Conservation (phyloP, 1,140 invertebrate genomes). For the Rhynchophorus ferrugineus region DNA sequence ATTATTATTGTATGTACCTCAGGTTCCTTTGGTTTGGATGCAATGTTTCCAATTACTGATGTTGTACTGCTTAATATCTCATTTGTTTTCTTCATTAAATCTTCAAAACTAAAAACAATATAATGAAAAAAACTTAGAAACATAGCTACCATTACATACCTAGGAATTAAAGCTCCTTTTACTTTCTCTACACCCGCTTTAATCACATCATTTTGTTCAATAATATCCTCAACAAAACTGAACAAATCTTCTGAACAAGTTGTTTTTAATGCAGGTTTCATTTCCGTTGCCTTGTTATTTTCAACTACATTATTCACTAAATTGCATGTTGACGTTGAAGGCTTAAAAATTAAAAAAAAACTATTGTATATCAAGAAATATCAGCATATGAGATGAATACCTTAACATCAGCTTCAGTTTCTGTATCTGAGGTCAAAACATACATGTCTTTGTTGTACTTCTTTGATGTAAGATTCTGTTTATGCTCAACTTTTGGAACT, state of each 20-base stretch:
- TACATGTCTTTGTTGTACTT: not conserved
- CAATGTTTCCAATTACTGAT: conserved; percentile 11
- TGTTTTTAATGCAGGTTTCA: too few species aligned
- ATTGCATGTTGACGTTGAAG: not conserved
- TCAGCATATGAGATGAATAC: not conserved
- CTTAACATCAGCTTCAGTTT: not conserved
- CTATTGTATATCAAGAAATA: not conserved
- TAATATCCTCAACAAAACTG: conserved; percentile 8
- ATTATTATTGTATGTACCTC: conserved; percentile 5
- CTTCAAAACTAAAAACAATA: conserved; percentile 15
- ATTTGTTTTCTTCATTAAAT: conserved; percentile 19
- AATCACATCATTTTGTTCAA: not conserved
- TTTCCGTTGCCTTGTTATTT: too few species aligned
- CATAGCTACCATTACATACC: not conserved
- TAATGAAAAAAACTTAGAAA: conserved; percentile 2
- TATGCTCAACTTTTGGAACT: too few species aligned
- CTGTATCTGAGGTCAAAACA: not conserved
- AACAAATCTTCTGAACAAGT: conserved; percentile 5
- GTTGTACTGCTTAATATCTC: conserved; percentile 20
- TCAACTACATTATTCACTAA: too few species aligned
- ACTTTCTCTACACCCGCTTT: not conserved
- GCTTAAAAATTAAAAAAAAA: not conserved
- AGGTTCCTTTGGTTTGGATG: conserved; percentile 12
- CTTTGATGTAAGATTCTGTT: too few species aligned
- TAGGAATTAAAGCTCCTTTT: not conserved